These are phyloP conservation scores for Himalopsyche anomala DNA, from an alignment of 2,888 invertebrate species.

Conservation along the genomic window DNA sequence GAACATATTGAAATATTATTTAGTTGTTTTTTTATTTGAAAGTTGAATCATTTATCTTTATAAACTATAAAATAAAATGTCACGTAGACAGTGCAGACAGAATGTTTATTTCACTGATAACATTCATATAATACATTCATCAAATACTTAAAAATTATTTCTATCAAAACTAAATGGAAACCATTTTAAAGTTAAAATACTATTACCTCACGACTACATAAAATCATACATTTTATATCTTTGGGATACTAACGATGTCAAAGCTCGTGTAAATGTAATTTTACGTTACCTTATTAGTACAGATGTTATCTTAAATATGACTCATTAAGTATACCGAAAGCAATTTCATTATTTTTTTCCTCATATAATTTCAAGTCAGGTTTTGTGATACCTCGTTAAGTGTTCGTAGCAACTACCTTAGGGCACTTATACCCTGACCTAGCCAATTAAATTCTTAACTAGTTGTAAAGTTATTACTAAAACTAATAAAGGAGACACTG, in stretches of 20 bases:
- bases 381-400: background rate
- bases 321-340: background rate
- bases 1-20: no score
- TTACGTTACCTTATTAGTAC: background rate
- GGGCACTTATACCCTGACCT: conserved; percentile 10
- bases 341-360: background rate
- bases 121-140: no score
- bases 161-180: no score
- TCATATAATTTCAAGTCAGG: background rate
- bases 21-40: no score
- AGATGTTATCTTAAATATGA: background rate
- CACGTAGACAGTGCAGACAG: no score
- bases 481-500: conserved; percentile 9
- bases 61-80: no score
- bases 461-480: background rate
- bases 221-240: background rate
- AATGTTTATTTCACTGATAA: no score
- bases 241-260: background rate
- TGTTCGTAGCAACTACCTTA: background rate
- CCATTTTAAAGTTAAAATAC: no score
- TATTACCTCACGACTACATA: no score
- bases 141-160: no score
- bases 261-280: background rate
- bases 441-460: conserved; percentile 6
- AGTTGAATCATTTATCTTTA: no score